Percentiles rank a stretch among this genome's conserved stretches.
phyloP scores from a whole-genome alignment of 2,888 invertebrate genomes.

The Salticus scenicus region DNA sequence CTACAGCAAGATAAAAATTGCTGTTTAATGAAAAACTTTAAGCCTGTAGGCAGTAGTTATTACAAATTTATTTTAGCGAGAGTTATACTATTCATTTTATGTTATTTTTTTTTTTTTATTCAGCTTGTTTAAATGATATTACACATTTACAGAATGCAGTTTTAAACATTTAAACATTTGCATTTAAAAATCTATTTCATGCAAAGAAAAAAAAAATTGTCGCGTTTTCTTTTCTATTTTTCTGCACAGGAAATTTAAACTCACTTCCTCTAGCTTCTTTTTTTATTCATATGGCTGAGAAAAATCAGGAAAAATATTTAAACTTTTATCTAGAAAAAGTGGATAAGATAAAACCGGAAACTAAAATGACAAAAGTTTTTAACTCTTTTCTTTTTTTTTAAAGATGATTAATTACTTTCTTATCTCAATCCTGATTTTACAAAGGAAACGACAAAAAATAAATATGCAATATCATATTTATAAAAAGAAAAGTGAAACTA shows the following conservation, averaged over 20 bases:
- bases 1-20: too few relatives aligned
- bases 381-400: neutral
- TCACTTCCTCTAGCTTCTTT: neutral
- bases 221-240: neutral
- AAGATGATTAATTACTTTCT: neutral
- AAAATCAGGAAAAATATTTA: conserved; percentile 1
- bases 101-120: too few relatives aligned
- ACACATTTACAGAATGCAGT: neutral
- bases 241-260: conserved; percentile 6
- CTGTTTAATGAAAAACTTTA: too few relatives aligned
- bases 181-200: neutral
- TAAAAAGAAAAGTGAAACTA: too few relatives aligned
- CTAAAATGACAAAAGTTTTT: neutral
- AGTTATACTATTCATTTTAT: neutral
- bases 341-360: neutral
- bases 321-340: neutral
- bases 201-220: neutral
- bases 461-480: too few relatives aligned
- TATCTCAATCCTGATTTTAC: neutral
- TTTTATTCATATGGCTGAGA: neutral
- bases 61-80: neutral
- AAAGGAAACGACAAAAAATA: neutral
- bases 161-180: neutral
- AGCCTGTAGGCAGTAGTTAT: too few relatives aligned
- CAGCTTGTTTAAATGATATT: too few relatives aligned